These are phyloP conservation scores for Eupithecia subfuscata DNA, from an alignment of 2,888 invertebrate genomes.

Conservation along the genomic window DNA sequence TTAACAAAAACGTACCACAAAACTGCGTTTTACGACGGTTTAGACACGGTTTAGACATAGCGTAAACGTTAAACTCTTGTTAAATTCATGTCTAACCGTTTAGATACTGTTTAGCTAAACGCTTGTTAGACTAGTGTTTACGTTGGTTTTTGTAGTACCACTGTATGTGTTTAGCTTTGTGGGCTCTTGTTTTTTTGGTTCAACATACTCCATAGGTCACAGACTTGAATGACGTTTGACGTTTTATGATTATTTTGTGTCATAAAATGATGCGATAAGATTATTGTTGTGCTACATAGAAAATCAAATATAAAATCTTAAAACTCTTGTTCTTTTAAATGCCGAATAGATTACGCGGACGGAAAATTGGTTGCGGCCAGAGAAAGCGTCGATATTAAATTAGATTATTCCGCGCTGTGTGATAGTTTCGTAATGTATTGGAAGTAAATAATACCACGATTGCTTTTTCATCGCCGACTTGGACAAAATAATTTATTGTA, in stretches of 20 bases:
- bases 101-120: too few relatives aligned
- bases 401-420: constrained; percentile 41
- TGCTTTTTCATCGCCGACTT: background rate
- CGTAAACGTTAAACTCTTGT: too few relatives aligned
- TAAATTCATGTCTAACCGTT: too few relatives aligned
- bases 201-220: constrained; percentile 40
- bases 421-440: constrained; percentile 39
- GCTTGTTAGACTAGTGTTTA: too few relatives aligned
- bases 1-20: too few relatives aligned
- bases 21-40: too few relatives aligned
- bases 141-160: too few relatives aligned
- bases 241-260: constrained; percentile 15
- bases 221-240: constrained; percentile 44
- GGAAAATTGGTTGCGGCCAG: constrained; percentile 48
- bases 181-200: constrained; percentile 15
- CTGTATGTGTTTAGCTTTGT: background rate
- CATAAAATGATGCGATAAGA: constrained; percentile 22
- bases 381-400: constrained; percentile 48
- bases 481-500: background rate
- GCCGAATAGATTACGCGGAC: constrained; percentile 21
- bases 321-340: background rate
- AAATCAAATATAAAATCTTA: background rate
- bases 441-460: background rate
- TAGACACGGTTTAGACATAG: too few relatives aligned
- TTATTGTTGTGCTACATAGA: constrained; percentile 1